These are phyloP conservation scores for Steinernema carpocapsae DNA, from an alignment of 2,888 invertebrate species.

Conservation along the genomic window DNA sequence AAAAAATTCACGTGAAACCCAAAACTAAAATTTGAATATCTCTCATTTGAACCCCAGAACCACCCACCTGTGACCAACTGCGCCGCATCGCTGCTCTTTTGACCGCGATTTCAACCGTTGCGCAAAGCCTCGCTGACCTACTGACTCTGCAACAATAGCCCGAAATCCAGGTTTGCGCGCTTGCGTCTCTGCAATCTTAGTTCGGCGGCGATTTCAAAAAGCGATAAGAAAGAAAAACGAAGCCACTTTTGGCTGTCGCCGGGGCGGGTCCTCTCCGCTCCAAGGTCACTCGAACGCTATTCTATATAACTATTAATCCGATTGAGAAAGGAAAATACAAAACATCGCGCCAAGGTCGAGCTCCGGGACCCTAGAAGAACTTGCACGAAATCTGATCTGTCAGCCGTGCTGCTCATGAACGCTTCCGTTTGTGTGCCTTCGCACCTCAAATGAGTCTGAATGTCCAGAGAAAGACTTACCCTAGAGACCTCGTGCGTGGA, in stretches of 20 bases:
- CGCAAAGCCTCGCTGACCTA: neutral
- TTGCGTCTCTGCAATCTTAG: neutral
- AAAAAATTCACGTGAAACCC: no score
- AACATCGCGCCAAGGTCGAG: neutral
- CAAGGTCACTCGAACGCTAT: neutral
- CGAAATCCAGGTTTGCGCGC: no score
- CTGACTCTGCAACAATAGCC: slow-evolving; percentile 15
- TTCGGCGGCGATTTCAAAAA: neutral
- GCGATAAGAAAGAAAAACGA: neutral
- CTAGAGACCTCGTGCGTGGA: no score
- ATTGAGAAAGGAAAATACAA: slow-evolving; percentile 3
- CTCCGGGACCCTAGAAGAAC: no score
- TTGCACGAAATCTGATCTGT: no score
- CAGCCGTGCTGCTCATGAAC: neutral
- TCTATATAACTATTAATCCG: slow-evolving; percentile 9
- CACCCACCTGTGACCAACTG: neutral
- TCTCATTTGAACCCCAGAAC: neutral
- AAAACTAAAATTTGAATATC: no score
- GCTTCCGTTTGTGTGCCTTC: neutral
- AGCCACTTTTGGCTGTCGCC: neutral
- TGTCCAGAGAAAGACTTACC: no score
- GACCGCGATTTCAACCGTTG: slow-evolving; percentile 27
- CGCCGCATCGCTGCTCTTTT: slow-evolving; percentile 8
- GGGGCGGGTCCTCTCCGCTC: neutral
- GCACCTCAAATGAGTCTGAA: no score